Evolutionary conservation across 2,113 vertebrate species (phyloP), one percentile per base, ranked within the genome.

Genomic region (Anhinga rufa): DNA sequence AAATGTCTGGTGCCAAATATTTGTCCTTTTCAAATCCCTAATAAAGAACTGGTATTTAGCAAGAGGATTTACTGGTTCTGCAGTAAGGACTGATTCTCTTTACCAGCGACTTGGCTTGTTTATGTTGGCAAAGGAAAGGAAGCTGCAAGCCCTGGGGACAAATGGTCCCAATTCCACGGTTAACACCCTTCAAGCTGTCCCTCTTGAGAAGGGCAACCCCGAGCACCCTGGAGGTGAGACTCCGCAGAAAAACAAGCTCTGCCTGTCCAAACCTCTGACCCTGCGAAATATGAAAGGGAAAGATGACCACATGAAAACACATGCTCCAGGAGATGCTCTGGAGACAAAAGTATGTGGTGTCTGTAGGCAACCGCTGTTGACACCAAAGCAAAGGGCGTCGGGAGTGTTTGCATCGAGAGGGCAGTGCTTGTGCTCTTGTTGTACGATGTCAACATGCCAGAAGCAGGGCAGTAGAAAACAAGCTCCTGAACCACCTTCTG

Each of bases 21-120:
- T 97, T 92, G 69, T 85, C 89, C 95, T 95, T 92, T 95, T 74
- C 77, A 95, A 93, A 93, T 96, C 92, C 91, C 88, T 94, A 91
- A 93, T 85, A 91, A 86, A 86, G 90, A 87, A 83, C 80, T 89
- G 86, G 91, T 94, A 92, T 91, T 96, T 91, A 93, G 86, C 86
- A 74, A 79, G 96, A 93, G 91, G 92, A 95, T 95, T 95, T 93
- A 74, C 80, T 93, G 83, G 86, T 92, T 97, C 92, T 89, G 61
- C 94, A 93, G 74, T 12, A 46, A 75, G 77, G 74, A 14, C 88
- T 91, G 90, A 86, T 84, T 94, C 61, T 86, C 80, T 71, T 84
- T 34, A 57, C 72, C 77, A 91, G 82, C 0, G 1, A 52, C 88
- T 92, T 65, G 72, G 38, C 76, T 86, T 88, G 77, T 82, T 94